Conservation (phyloP, 2,113 vertebrate genomes). For the Pachypanchax playfairii region DNA sequence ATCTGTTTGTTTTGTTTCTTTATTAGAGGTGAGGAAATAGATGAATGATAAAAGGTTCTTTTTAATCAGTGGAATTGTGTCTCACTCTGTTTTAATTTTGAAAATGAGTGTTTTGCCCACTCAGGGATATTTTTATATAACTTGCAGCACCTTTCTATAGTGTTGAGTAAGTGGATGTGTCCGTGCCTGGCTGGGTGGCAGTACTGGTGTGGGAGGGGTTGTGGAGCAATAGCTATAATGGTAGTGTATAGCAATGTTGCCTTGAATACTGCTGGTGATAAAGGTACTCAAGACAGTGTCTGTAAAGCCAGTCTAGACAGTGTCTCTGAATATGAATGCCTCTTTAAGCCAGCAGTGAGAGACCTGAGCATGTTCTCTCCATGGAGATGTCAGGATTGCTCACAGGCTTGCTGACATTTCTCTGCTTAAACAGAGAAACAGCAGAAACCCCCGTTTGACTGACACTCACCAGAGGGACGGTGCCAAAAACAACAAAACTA, state of each 20-base stretch:
- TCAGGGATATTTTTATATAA: conserved; percentile 38
- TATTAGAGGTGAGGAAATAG: conserved; percentile 26
- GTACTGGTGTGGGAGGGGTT: conserved; percentile 56
- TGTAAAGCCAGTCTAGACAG: conserved; percentile 72
- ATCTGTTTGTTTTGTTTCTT: conserved; percentile 10
- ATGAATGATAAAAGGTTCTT: conserved; percentile 28
- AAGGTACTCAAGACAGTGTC: conserved; percentile 67
- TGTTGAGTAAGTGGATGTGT: conserved; percentile 46
- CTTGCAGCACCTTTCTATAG: conserved; percentile 34
- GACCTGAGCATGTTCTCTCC: conserved; percentile 57
- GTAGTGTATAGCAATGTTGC: conserved; percentile 57
- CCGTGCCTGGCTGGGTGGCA: conserved; percentile 35
- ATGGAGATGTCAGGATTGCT: conserved; percentile 53
- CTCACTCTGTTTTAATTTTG: conserved; percentile 41
- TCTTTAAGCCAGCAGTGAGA: conserved; percentile 47
- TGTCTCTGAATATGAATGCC: conserved; percentile 63
- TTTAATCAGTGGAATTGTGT: conserved; percentile 27
- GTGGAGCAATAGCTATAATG: conserved; percentile 55
- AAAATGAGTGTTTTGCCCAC: conserved; percentile 39
- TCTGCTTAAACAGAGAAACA: conserved; percentile 45
- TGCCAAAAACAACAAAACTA: conserved; percentile 50
- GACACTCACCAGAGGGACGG: conserved; percentile 41
- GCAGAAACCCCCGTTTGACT: conserved; percentile 46
- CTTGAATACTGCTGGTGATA: conserved; percentile 64
- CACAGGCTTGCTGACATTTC: conserved; percentile 58